Evolutionary conservation across 2,113 vertebrate species (phyloP).

Genomic region (Clarias gariepinus): DNA sequence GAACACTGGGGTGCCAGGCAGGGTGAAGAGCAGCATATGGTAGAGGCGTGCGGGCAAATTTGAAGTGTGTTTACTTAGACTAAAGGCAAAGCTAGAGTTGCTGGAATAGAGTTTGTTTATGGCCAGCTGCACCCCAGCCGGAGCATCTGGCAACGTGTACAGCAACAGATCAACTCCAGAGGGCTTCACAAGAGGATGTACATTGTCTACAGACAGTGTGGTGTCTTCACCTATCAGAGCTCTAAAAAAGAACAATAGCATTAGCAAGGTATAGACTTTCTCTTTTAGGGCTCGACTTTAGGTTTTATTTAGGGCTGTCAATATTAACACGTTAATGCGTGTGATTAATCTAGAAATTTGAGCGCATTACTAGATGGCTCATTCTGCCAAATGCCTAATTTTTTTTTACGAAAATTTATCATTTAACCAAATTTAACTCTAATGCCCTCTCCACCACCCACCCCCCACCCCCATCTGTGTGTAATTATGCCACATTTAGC

Average conservation of each 20-base stretch:
- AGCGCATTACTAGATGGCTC: too few relatives aligned
- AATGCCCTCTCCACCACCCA: too few relatives aligned
- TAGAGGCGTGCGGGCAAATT: slow-evolving; percentile 70
- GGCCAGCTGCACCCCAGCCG: slow-evolving; percentile 48
- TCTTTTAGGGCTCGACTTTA: not conserved
- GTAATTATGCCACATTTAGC: too few relatives aligned
- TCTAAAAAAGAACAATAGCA: slow-evolving; percentile 52
- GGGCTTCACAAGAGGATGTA: slow-evolving; percentile 57
- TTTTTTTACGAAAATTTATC: too few relatives aligned
- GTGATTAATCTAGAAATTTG: too few relatives aligned
- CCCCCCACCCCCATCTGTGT: too few relatives aligned
- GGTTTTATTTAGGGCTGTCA: not conserved
- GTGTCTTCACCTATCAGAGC: slow-evolving; percentile 64
- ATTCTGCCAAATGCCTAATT: too few relatives aligned
- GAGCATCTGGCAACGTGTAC: slow-evolving; percentile 54
- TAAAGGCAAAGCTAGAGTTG: slow-evolving; percentile 67
- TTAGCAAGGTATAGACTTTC: not conserved
- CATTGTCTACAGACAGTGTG: fast-evolving
- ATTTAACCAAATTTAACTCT: too few relatives aligned
- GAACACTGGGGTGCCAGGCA: slow-evolving; percentile 83
- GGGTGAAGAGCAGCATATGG: slow-evolving; percentile 81
- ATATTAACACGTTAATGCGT: too few relatives aligned
- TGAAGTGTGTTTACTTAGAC: slow-evolving; percentile 57
- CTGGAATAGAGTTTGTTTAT: slow-evolving; percentile 55
- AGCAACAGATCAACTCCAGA: slow-evolving; percentile 63